phyloP scores from a whole-genome alignment of 2,797 vertebrate genomes.

The Adrianichthys oophorus region DNA sequence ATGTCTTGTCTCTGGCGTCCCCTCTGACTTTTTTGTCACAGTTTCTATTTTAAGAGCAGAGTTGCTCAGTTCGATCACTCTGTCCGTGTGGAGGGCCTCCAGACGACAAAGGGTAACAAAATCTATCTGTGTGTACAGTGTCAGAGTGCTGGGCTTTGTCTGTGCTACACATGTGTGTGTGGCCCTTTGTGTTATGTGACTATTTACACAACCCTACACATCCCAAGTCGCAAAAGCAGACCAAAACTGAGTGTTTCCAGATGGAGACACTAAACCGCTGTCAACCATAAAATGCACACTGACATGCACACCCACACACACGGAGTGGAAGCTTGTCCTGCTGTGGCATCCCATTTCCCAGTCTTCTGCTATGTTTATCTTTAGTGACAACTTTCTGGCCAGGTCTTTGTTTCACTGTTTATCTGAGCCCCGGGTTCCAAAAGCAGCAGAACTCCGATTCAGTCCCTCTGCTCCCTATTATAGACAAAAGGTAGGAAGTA shows the following conservation, averaged over 20 bases:
- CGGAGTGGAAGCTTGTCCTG: constrained; percentile 32
- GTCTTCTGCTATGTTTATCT: constrained; percentile 65
- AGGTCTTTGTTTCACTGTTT: constrained; percentile 73
- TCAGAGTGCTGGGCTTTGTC: constrained; percentile 2
- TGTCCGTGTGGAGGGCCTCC: constrained; percentile 40
- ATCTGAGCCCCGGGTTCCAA: constrained; percentile 61
- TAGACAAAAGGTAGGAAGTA: constrained; percentile 45
- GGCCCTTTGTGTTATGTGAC: constrained; percentile 43
- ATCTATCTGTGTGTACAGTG: constrained; percentile 40
- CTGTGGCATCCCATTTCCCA: constrained; percentile 49
- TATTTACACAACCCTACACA: constrained; percentile 56
- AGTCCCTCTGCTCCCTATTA: constrained; percentile 56
- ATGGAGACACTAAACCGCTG: constrained; percentile 61
- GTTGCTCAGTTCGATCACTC: constrained; percentile 43
- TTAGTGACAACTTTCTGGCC: constrained; percentile 66
- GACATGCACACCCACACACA: constrained; percentile 20
- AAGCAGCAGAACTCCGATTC: constrained; percentile 54
- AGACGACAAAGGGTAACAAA: constrained; percentile 53
- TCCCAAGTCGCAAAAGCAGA: constrained; percentile 37
- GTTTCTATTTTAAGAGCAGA: constrained; percentile 62
- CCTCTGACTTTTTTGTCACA: constrained; percentile 37
- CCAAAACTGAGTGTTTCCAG: constrained; percentile 64
- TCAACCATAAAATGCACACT: constrained; percentile 33
- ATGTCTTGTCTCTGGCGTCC: constrained; percentile 34
- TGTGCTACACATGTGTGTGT: constrained; percentile 6